phyloP scores from a whole-genome alignment of 2,797 vertebrate species.

The Crocidura indochinensis region DNA sequence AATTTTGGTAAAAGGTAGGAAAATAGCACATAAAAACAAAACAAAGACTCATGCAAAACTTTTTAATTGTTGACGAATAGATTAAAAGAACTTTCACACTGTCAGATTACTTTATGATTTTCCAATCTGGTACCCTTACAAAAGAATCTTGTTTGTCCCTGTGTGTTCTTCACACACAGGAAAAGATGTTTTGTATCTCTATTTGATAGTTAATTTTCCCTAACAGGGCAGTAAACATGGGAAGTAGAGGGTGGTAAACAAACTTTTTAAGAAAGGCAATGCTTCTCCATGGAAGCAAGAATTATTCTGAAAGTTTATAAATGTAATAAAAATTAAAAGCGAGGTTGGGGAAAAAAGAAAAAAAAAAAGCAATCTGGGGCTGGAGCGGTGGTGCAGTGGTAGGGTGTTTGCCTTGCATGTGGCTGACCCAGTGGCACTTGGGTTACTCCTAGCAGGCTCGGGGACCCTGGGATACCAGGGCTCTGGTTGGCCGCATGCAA shows the following conservation, averaged over 20 bases:
- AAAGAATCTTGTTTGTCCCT: neutral
- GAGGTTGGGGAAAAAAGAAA: constrained; percentile 10
- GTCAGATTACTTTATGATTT: constrained; percentile 37
- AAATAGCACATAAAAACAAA: constrained; percentile 63
- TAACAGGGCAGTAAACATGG: neutral
- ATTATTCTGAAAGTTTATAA: constrained; percentile 54
- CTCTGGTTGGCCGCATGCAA: too few species aligned
- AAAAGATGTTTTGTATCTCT: neutral
- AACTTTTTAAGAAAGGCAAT: neutral
- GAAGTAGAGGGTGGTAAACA: neutral
- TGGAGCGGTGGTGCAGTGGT: too few species aligned
- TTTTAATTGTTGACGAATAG: constrained; percentile 19
- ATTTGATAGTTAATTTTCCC: constrained; percentile 47
- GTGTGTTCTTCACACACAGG: too few species aligned
- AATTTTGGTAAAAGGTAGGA: neutral
- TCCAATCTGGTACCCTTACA: constrained; percentile 4
- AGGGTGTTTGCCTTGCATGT: too few species aligned
- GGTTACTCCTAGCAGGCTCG: too few species aligned
- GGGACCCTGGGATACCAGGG: too few species aligned
- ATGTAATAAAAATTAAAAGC: constrained; percentile 42
- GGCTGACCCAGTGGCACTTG: too few species aligned
- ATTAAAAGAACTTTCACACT: too few species aligned
- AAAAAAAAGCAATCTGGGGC: neutral
- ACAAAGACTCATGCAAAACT: constrained; percentile 58
- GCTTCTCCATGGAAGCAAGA: constrained; percentile 31